These are phyloP conservation scores for Tapirus indicus DNA, from an alignment of 2,797 vertebrate species.

Conservation along the genomic window DNA sequence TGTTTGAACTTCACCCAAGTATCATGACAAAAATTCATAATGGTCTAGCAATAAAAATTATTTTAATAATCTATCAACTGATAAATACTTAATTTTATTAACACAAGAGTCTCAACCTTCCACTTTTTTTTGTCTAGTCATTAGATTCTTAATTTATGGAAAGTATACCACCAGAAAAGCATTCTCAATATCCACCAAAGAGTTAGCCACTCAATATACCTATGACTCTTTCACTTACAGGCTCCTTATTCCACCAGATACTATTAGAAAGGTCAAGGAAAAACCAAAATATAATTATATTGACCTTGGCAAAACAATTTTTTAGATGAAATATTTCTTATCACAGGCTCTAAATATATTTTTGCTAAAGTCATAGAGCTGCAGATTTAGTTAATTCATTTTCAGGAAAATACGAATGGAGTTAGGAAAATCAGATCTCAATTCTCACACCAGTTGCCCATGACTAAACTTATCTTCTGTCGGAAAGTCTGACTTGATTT, in stretches of 20 bases:
- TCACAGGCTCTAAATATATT: neutral
- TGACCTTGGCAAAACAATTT: constrained; percentile 17
- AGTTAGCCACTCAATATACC: neutral
- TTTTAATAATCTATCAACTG: constrained; percentile 13
- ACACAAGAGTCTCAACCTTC: neutral
- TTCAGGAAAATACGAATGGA: neutral
- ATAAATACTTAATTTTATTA: neutral
- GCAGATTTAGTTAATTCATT: neutral
- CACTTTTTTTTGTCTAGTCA: neutral
- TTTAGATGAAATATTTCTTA: neutral
- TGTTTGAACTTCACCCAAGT: neutral
- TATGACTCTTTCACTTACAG: neutral
- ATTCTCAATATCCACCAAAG: neutral
- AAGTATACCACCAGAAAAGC: neutral
- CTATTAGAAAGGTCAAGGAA: neutral
- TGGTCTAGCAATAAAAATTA: neutral
- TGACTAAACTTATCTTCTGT: neutral
- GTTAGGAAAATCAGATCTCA: neutral
- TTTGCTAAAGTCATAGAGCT: neutral
- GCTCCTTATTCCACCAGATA: neutral
- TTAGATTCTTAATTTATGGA: neutral
- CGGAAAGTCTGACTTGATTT: neutral
- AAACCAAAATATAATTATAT: constrained; percentile 7
- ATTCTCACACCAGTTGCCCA: neutral
- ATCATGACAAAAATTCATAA: neutral